Conservation (phyloP, 2,888 invertebrate species). For the Thera britannica region DNA sequence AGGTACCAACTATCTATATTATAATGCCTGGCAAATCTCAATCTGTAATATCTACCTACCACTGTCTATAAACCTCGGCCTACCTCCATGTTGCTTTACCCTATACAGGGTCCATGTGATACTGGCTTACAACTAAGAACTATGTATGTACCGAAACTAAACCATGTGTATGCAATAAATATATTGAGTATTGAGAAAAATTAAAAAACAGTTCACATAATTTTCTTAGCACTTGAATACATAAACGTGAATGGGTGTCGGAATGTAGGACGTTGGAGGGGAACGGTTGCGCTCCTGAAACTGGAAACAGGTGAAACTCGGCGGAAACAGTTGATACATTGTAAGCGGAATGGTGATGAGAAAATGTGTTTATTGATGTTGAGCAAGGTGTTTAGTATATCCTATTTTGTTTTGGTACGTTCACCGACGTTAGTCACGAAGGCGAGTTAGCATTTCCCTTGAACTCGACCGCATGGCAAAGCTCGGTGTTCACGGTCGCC, state of each 20-base stretch:
- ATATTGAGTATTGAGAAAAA: slow-evolving; percentile 13
- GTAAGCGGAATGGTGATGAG: slow-evolving; percentile 37
- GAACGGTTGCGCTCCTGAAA: slow-evolving; percentile 41
- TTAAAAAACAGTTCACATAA: slow-evolving; percentile 44
- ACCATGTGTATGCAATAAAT: no score
- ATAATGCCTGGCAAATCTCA: no score
- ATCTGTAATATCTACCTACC: no score
- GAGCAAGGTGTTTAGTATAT: slow-evolving; percentile 35
- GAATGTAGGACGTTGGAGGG: slow-evolving; percentile 40
- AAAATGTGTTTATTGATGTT: slow-evolving; percentile 39
- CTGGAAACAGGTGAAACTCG: slow-evolving; percentile 44
- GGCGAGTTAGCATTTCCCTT: slow-evolving; percentile 49
- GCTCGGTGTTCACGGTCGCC: slow-evolving; percentile 47
- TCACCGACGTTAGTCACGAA: slow-evolving; percentile 35
- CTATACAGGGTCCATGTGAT: no score
- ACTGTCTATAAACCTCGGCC: no score
- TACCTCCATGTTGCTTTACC: no score
- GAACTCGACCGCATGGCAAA: slow-evolving; percentile 55
- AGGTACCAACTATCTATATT: no score
- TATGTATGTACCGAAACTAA: no score
- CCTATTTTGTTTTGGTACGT: slow-evolving; percentile 25
- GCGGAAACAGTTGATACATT: slow-evolving; percentile 46
- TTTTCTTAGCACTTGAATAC: slow-evolving; percentile 41
- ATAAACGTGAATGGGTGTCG: slow-evolving; percentile 37
- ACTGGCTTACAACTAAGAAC: no score